Evolutionary conservation across 2,888 invertebrate species (phyloP).

Genomic region (Augiades crinisus): DNA sequence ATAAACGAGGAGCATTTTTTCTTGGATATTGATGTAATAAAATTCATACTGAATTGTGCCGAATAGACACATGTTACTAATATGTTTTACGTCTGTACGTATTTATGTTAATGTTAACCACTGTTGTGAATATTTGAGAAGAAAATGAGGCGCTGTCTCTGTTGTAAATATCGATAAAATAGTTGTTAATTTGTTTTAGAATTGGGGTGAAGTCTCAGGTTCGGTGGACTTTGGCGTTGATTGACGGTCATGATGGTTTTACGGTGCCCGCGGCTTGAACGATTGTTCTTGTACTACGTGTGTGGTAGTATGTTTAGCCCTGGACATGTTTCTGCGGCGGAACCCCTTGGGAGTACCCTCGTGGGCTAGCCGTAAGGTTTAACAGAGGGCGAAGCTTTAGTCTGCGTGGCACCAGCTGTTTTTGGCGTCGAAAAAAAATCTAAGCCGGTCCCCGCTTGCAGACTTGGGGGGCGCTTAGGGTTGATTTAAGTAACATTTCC

Average conservation of each 20-base stretch:
- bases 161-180: slow-evolving; percentile 14
- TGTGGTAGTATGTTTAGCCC: slow-evolving; percentile 24
- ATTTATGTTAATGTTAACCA: background rate
- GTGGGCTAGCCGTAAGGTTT: slow-evolving; percentile 40
- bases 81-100: background rate
- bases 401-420: slow-evolving; percentile 29
- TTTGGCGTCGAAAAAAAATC: slow-evolving; percentile 17
- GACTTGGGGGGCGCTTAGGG: slow-evolving; percentile 33
- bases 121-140: background rate
- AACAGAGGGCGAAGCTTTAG: slow-evolving; percentile 28
- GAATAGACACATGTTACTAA: no score
- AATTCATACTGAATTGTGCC: no score
- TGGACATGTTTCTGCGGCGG: slow-evolving; percentile 29
- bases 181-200: slow-evolving; percentile 20
- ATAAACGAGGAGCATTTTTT: background rate
- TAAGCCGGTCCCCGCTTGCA: slow-evolving; percentile 30
- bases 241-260: slow-evolving; percentile 28
- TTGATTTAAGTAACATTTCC: slow-evolving; percentile 24
- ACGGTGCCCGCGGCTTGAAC: slow-evolving; percentile 29
- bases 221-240: slow-evolving; percentile 22
- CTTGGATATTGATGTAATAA: background rate
- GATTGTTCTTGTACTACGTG: slow-evolving; percentile 15
- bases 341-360: slow-evolving; percentile 27
- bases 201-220: slow-evolving; percentile 25
- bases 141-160: background rate